Evolutionary conservation across 2,888 invertebrate genomes (phyloP).

Genomic region (Minunthozetes semirufus): DNA sequence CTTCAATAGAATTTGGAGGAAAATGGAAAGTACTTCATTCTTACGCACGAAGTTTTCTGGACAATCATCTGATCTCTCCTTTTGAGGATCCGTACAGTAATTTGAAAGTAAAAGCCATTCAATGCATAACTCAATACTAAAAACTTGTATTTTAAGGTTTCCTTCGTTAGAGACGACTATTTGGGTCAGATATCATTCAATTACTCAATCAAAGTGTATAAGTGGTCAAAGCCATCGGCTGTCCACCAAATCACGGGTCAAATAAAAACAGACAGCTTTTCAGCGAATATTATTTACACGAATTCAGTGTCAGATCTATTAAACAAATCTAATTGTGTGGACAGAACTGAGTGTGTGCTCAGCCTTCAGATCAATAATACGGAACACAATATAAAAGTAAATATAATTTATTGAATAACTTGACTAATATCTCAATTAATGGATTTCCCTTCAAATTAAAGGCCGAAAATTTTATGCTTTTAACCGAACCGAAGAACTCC

Average conservation of each 20-base stretch:
- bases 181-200: not conserved
- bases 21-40: slow-evolving; percentile 86
- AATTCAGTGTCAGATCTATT: not conserved
- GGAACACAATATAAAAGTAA: not conserved
- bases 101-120: not conserved
- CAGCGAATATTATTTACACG: not conserved
- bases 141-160: not conserved
- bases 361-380: not conserved
- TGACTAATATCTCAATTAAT: not conserved
- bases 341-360: slow-evolving; percentile 13
- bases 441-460: not conserved
- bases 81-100: slow-evolving; percentile 42
- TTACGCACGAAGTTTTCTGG: slow-evolving; percentile 69
- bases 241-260: not conserved
- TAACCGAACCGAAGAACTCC: slow-evolving; percentile 7
- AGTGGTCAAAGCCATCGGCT: slow-evolving; percentile 40
- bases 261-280: not conserved
- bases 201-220: slow-evolving; percentile 37
- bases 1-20: slow-evolving; percentile 71
- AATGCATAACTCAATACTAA: not conserved
- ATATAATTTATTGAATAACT: not conserved
- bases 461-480: slow-evolving; percentile 23
- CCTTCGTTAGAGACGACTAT: slow-evolving; percentile 39
- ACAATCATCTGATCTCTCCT: slow-evolving; percentile 45
- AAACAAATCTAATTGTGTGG: not conserved